Base-by-base conservation (phyloP, 2,797 vertebrate genomes). In the Chelmon rostratus region DNA sequence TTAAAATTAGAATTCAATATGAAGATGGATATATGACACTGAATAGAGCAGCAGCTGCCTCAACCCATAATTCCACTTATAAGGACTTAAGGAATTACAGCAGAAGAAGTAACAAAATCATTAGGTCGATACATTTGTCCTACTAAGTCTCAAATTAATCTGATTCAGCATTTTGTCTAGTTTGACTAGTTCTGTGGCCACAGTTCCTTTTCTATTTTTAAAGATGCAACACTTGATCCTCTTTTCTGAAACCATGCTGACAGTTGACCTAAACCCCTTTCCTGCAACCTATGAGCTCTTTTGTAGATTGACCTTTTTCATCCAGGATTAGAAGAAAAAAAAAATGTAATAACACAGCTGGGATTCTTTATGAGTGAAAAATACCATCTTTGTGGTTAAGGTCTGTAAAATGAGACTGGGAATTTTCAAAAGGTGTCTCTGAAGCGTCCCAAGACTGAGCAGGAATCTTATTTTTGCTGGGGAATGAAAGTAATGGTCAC, bases 251-350 rank as follows among this genome's bases (percentile, higher is more conserved):
- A 65, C 76, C 81, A 81, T 57, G 69, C 79, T 87, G 81, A 84
- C 81, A 84, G 78, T n/a, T 87, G 82, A 87, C 86, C 78, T 85
- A 67, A 76, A 70, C 68, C 58, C 70, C 69, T 59, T 69, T 76
- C 57, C 71, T n/a, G 59, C 42, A 87, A 84, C 86, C 57, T 74
- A 31, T 82, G 37, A 79, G 56, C 13, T 3, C 62, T 76, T 82
- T 73, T 68, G 37, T 33, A 64, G 38, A 80, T 37, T 80, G 70
- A 79, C 75, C 59, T 86, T 86, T 84, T 68, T 70, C 15, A 42
- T 73, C 47, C 46, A 58, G 46, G 49, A 82, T 80, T 68, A 54
- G 13, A 19, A 58, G 53, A 64, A 13, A 70, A 49, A 40, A 7
- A 73, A 46, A 2, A 8, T 42, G 38, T 71, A 68, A 74, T 74